Conservation (phyloP, 2,888 invertebrate species). For the Teleogryllus oceanicus region DNA sequence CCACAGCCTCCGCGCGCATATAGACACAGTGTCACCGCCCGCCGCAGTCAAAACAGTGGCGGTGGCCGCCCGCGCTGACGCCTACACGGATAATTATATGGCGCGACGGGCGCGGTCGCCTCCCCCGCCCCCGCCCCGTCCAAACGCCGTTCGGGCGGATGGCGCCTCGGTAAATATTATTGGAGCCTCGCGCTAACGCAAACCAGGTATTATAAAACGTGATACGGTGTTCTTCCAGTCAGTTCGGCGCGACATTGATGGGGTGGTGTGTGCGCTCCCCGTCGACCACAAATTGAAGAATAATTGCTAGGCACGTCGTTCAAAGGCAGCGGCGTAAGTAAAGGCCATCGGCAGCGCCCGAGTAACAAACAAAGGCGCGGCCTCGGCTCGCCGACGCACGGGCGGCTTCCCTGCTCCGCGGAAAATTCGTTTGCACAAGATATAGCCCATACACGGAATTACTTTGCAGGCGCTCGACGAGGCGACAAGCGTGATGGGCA, state of each 20-base stretch:
- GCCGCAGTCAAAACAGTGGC: constrained; percentile 3
- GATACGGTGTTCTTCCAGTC: constrained; percentile 6
- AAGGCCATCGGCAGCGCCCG: neutral
- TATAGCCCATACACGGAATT: too few relatives aligned
- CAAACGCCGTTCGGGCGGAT: neutral
- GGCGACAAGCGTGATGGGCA: too few relatives aligned
- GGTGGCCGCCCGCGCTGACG: neutral
- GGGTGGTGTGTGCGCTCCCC: neutral
- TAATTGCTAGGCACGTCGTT: constrained; percentile 2
- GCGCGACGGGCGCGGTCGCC: neutral
- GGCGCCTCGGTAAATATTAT: constrained; percentile 5
- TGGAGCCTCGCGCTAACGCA: neutral
- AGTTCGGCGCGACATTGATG: neutral
- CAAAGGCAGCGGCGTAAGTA: neutral
- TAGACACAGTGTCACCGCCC: neutral
- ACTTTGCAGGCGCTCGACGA: too few relatives aligned
- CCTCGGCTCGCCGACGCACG: neutral
- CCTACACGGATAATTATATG: neutral
- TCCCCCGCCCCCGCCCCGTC: neutral
- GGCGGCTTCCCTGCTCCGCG: too few relatives aligned
- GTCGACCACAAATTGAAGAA: constrained; percentile 8
- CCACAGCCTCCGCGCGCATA: neutral
- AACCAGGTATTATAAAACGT: constrained; percentile 10
- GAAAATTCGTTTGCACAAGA: too few relatives aligned
- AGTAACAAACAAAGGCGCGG: neutral